Percentiles rank a stretch among this genome's conserved stretches.
Evolutionary conservation across 2,797 vertebrate genomes (phyloP).

Genomic region (Aselliscus stoliczkanus): DNA sequence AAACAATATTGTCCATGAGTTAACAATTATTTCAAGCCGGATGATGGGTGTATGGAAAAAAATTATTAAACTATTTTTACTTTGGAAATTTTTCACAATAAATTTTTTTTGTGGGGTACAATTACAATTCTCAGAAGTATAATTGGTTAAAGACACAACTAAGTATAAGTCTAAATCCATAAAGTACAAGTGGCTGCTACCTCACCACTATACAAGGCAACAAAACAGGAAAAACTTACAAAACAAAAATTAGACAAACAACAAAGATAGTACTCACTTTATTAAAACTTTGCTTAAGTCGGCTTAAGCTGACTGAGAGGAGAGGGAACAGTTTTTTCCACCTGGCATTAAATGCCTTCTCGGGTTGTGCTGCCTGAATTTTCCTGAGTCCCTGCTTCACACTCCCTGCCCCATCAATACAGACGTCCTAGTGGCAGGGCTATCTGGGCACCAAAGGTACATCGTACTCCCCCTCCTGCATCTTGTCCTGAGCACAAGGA

Average conservation of each 20-base stretch:
- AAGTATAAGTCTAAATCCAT: not conserved
- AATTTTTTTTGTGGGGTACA: not conserved
- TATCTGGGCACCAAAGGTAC: not conserved
- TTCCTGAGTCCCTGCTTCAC: not conserved
- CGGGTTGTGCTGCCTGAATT: not conserved
- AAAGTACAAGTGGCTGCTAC: not conserved
- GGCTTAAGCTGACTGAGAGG: not conserved
- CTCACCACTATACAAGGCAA: not conserved
- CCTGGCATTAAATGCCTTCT: not conserved
- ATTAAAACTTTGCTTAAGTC: not conserved
- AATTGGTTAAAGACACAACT: not conserved
- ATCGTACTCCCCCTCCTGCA: not conserved
- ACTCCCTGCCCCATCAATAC: not conserved
- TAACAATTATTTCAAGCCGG: not conserved
- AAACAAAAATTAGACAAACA: not conserved
- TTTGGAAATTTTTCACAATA: not conserved
- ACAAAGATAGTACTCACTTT: not conserved
- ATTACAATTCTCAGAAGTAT: not conserved
- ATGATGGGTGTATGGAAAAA: not conserved
- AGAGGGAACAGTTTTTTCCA: not conserved
- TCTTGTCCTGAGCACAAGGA: conserved; percentile 1
- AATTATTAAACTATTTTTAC: not conserved
- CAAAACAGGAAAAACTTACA: not conserved
- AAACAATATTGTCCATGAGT: not conserved
- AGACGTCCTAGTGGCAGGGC: not conserved